Percentiles rank a stretch among this genome's conserved stretches.
These are phyloP conservation scores for Drosophila neutralis DNA, from an alignment of 2,888 invertebrate genomes.

Conservation along the genomic window DNA sequence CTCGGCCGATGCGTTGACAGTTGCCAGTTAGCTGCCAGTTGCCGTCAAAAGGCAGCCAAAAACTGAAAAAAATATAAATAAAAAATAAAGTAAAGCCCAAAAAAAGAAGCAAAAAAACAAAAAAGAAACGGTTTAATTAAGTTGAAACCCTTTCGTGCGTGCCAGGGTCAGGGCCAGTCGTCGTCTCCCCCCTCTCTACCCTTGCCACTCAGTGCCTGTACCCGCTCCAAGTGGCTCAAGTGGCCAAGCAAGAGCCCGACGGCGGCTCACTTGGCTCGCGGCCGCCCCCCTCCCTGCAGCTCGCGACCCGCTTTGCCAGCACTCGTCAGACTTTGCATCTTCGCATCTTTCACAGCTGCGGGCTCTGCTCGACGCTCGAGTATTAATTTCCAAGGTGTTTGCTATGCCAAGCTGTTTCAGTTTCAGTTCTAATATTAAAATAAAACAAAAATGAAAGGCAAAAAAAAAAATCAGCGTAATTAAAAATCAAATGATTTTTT, in stretches of 20 bases:
- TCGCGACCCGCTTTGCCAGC: neutral
- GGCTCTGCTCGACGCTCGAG: constrained; percentile 38
- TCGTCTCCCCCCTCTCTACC: neutral
- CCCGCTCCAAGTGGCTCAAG: constrained; percentile 65
- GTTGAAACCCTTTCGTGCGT: constrained; percentile 81
- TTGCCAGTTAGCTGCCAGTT: constrained; percentile 57
- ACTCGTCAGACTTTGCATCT: constrained; percentile 39
- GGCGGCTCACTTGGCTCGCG: constrained; percentile 58
- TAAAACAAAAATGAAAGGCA: constrained; percentile 5
- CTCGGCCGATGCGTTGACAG: constrained; percentile 72
- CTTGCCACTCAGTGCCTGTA: neutral
- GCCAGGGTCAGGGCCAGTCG: constrained; percentile 55
- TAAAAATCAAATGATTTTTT: constrained; percentile 80
- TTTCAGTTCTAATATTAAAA: constrained; percentile 67
- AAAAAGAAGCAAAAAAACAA: constrained; percentile 23
- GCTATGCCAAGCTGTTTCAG: constrained; percentile 73
- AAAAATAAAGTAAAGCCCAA: constrained; percentile 9
- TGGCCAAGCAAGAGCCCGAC: constrained; percentile 60
- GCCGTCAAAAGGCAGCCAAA: constrained; percentile 51
- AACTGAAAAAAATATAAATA: constrained; percentile 38
- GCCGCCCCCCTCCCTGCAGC: neutral
- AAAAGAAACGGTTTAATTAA: constrained; percentile 77
- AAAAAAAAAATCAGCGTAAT: constrained; percentile 77
- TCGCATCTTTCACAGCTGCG: constrained; percentile 51
- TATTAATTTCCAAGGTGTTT: constrained; percentile 79